Evolutionary conservation across 2,113 vertebrate genomes (phyloP).

Genomic region (Corythornis madagascariensis): DNA sequence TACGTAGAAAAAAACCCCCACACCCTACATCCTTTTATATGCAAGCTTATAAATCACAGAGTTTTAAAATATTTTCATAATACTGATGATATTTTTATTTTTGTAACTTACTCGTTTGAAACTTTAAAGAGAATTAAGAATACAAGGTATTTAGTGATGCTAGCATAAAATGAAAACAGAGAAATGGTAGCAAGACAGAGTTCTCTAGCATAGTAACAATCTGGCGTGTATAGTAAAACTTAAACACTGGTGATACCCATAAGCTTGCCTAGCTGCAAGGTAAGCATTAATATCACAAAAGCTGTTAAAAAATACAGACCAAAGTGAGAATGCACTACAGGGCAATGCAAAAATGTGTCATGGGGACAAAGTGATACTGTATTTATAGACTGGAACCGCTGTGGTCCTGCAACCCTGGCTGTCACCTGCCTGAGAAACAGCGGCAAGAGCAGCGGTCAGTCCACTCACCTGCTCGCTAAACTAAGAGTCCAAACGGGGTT

Average conservation of each 20-base stretch:
- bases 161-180: not conserved
- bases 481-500: no score
- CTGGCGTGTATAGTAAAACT: not conserved
- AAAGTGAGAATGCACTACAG: not conserved
- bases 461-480: no score
- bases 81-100: not conserved
- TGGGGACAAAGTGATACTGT: not conserved
- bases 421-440: no score
- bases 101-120: not conserved
- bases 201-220: not conserved
- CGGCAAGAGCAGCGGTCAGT: no score
- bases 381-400: not conserved
- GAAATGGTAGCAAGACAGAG: not conserved
- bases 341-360: not conserved
- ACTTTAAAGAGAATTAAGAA: not conserved
- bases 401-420: not conserved
- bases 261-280: not conserved
- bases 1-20: not conserved
- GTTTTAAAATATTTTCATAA: not conserved
- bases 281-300: not conserved
- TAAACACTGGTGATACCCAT: not conserved
- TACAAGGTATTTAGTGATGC: not conserved
- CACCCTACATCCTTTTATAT: not conserved
- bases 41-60: not conserved
- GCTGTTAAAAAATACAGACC: not conserved